Conservation (phyloP, 2,113 vertebrate genomes). For the Xenopus laevis region DNA sequence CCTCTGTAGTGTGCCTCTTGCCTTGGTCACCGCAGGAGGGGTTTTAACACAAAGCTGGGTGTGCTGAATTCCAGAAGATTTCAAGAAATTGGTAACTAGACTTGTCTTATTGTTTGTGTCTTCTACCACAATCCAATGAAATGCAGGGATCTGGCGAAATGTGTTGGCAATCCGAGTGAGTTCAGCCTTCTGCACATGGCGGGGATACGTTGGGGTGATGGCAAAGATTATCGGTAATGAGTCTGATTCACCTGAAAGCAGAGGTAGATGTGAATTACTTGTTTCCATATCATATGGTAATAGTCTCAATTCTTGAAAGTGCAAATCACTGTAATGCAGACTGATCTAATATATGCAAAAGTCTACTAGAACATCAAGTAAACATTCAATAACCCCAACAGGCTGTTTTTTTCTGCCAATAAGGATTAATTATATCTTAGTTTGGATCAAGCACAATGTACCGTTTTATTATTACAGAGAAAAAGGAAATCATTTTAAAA, state of each 20-base stretch:
- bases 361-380: too few species aligned
- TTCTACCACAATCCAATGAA: constrained; percentile 78
- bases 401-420: too few species aligned
- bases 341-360: too few species aligned
- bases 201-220: constrained; percentile 45
- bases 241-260: not conserved
- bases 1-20: constrained; percentile 72
- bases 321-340: too few species aligned
- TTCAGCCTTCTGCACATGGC: constrained; percentile 76
- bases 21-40: constrained; percentile 69
- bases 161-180: constrained; percentile 70
- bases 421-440: too few species aligned
- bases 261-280: too few species aligned
- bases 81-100: constrained; percentile 63
- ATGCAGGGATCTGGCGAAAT: constrained; percentile 67
- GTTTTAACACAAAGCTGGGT: constrained; percentile 69
- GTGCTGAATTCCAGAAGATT: constrained; percentile 62
- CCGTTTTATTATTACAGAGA: too few species aligned
- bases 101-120: constrained; percentile 62
- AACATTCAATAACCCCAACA: too few species aligned
- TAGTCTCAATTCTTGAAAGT: too few species aligned
- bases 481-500: too few species aligned
- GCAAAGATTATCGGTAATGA: constrained; percentile 9
- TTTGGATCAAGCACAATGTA: too few species aligned
- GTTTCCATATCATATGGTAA: too few species aligned